phyloP scores from a whole-genome alignment of 2,797 vertebrate genomes.

The Alca torda region DNA sequence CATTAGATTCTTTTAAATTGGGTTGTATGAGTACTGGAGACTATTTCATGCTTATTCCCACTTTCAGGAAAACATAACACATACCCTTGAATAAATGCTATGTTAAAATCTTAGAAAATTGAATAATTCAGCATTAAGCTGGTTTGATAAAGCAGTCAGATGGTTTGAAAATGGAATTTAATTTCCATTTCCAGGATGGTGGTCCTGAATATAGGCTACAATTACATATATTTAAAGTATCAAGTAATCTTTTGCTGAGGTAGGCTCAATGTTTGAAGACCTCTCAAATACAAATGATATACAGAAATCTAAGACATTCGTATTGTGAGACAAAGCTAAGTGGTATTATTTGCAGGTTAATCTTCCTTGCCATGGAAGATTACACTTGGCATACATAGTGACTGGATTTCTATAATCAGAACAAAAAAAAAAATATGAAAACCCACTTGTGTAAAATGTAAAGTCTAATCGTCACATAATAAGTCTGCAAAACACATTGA shows the following conservation, averaged over 20 bases:
- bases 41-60: background rate
- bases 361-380: background rate
- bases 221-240: background rate
- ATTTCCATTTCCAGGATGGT: background rate
- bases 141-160: background rate
- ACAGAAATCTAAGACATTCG: background rate
- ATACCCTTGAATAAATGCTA: background rate
- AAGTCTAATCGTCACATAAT: background rate
- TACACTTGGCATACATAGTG: background rate
- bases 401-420: background rate
- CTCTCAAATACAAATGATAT: background rate
- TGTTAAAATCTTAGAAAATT: background rate
- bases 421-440: background rate
- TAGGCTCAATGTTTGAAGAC: background rate
- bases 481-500: background rate
- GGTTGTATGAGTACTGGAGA: background rate
- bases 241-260: background rate
- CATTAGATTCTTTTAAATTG: background rate
- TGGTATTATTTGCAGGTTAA: background rate
- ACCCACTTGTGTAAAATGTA: background rate
- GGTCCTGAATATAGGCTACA: background rate
- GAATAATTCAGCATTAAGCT: background rate
- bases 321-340: background rate
- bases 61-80: background rate
- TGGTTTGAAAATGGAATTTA: background rate